Percentiles rank a stretch among this genome's conserved stretches.
phyloP scores from a whole-genome alignment of 2,797 vertebrate genomes.

The Myoxocephalus aenaeus region DNA sequence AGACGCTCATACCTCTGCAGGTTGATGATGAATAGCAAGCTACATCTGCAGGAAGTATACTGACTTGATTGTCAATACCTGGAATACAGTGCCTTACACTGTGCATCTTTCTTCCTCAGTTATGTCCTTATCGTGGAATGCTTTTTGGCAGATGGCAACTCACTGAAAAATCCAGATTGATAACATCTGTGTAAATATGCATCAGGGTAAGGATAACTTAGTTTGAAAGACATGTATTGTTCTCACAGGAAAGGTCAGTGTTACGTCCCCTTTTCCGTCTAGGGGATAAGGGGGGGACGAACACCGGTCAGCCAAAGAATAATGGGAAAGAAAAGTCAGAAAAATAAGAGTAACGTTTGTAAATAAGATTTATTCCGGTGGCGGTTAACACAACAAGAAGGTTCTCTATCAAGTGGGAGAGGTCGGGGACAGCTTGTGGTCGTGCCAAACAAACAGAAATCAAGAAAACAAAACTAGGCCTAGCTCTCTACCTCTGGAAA shows the following conservation, averaged over 20 bases:
- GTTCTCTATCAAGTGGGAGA: too few species aligned
- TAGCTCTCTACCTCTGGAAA: too few species aligned
- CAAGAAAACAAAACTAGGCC: too few species aligned
- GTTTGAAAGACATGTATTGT: constrained; percentile 21
- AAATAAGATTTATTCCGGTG: too few species aligned
- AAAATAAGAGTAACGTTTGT: too few species aligned
- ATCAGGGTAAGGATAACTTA: constrained; percentile 2
- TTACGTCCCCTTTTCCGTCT: too few species aligned
- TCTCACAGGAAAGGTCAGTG: constrained; percentile 25
- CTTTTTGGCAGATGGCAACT: constrained; percentile 24
- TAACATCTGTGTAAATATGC: constrained; percentile 32
- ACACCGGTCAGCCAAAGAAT: too few species aligned
- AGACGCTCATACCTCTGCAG: constrained; percentile 13
- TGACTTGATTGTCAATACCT: constrained; percentile 18
- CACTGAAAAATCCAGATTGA: constrained; percentile 13
- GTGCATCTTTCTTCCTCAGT: not conserved
- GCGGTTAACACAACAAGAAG: too few species aligned
- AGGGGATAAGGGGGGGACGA: too few species aligned
- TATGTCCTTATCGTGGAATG: constrained; percentile 34
- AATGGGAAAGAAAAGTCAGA: too few species aligned
- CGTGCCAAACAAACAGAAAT: too few species aligned
- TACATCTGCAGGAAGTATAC: constrained; percentile 17
- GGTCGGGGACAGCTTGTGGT: too few species aligned
- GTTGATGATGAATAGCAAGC: constrained; percentile 25
- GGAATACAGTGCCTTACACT: constrained; percentile 9